Conservation (phyloP, 2,797 vertebrate species). For the Eupleurogrammus muticus region DNA sequence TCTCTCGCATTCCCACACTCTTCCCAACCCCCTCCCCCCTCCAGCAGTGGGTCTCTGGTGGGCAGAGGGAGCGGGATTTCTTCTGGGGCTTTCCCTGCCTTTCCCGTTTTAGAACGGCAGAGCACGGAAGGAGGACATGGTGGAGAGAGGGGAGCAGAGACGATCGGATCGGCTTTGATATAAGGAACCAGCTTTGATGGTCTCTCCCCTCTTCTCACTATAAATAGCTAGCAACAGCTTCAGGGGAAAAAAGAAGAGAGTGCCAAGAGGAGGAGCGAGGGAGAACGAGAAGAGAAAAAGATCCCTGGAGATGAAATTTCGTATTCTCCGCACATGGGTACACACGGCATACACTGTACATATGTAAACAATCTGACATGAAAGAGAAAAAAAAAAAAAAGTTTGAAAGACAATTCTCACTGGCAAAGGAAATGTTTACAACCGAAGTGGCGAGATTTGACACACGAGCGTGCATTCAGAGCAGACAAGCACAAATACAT, state of each 20-base stretch:
- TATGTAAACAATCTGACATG: slow-evolving; percentile 41
- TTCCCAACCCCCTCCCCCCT: slow-evolving; percentile 36
- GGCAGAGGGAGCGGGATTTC: slow-evolving; percentile 67
- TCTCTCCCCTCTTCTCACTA: slow-evolving; percentile 75
- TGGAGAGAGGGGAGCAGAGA: slow-evolving; percentile 58
- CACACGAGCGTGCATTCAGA: background rate
- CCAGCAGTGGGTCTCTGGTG: slow-evolving; percentile 61
- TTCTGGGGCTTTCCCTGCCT: slow-evolving; percentile 77
- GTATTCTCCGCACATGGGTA: slow-evolving; percentile 24
- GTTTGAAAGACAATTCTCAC: slow-evolving; percentile 8
- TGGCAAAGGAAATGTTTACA: slow-evolving; percentile 41
- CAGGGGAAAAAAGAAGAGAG: slow-evolving; percentile 51
- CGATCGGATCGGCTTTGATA: slow-evolving; percentile 80
- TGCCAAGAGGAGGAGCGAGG: slow-evolving; percentile 60
- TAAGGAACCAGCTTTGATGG: slow-evolving; percentile 82
- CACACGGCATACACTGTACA: slow-evolving; percentile 17
- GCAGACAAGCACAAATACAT: background rate
- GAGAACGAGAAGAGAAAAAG: slow-evolving; percentile 46
- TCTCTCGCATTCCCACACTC: slow-evolving; percentile 59
- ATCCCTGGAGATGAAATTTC: slow-evolving; percentile 52
- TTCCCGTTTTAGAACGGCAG: slow-evolving; percentile 74
- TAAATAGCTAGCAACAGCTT: slow-evolving; percentile 80
- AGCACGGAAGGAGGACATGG: slow-evolving; percentile 69
- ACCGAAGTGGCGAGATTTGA: slow-evolving; percentile 4
- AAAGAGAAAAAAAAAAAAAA: slow-evolving; percentile 13